phyloP scores from a whole-genome alignment of 2,797 vertebrate species.

The Cheirogaleus major region DNA sequence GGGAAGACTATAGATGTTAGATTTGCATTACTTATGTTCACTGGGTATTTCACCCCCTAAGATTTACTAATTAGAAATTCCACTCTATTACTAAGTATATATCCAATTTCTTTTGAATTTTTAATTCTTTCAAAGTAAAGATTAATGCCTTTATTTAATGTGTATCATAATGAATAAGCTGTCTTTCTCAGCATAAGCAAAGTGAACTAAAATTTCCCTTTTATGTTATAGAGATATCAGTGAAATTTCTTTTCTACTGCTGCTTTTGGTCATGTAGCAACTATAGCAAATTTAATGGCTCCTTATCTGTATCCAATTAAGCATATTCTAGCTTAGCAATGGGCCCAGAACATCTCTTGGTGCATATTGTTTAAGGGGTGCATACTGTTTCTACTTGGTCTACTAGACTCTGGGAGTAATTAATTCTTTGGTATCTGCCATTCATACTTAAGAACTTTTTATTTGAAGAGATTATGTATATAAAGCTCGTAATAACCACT shows the following conservation, averaged over 20 bases:
- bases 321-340: background rate
- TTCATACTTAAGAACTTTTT: background rate
- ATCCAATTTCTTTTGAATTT: constrained; percentile 18
- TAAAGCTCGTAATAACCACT: background rate
- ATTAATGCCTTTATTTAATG: background rate
- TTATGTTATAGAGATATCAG: background rate
- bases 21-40: background rate
- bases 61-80: background rate
- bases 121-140: constrained; percentile 23
- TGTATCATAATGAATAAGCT: background rate
- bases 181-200: background rate
- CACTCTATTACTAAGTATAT: background rate
- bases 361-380: background rate
- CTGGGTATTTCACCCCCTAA: background rate
- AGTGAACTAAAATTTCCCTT: background rate
- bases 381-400: background rate
- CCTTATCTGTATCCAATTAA: background rate
- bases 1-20: background rate
- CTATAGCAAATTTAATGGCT: background rate
- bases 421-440: background rate
- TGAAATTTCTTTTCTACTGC: background rate
- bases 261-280: background rate
- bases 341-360: background rate
- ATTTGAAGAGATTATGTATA: background rate
- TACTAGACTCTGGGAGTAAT: background rate